Base-by-base conservation (phyloP, 2,888 invertebrate genomes). In the Dexiosoma caninum region DNA sequence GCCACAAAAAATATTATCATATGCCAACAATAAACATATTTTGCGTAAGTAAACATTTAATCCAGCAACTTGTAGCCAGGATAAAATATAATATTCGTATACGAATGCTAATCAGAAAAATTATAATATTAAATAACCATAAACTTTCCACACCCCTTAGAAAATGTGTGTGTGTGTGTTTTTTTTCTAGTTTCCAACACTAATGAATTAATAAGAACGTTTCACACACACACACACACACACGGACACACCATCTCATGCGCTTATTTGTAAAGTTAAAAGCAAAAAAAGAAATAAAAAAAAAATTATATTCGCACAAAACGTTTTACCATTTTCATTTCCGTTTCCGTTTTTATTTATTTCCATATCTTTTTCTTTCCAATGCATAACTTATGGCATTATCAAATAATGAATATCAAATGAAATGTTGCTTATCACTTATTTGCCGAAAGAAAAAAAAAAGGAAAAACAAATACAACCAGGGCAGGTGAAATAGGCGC, bases 391-490 rank as follows among this genome's bases (percentile, higher is more conserved):
- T 82, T 83, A 80, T 83, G 82, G 76, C 80, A 76, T 83, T 84
- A 84, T 84, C 84, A 84, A 83, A 83, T 83, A 84, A 84, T 84
- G 84, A 84, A 84, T 84, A 84, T 84, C 83, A 78, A 84, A 83
- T 83, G 84, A 78, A 84, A 81, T 81, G 82, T 83, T 51, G 75
- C 59, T 84, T 84, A 84, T 84, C 84, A 83, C 83, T 83, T 84
- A 81, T 83, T 83, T 83, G 80, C 82, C 62, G n/a, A n/a, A n/a
- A n/a, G n/a, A n/a, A n/a, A n/a, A n/a, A n/a, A n/a, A n/a, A n/a
- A n/a, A n/a, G n/a, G n/a, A 80, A 79, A 69, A 57, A 67, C 59
- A 76, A 78, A 70, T 59, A 69, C 30, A 59, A 53, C 46, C 14
- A 69, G 6, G 27, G 35, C 19, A 35, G 37, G n/a, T 51, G 59